These are phyloP conservation scores for Drosophila tripunctata DNA, from an alignment of 2,888 invertebrate genomes.

Conservation along the genomic window DNA sequence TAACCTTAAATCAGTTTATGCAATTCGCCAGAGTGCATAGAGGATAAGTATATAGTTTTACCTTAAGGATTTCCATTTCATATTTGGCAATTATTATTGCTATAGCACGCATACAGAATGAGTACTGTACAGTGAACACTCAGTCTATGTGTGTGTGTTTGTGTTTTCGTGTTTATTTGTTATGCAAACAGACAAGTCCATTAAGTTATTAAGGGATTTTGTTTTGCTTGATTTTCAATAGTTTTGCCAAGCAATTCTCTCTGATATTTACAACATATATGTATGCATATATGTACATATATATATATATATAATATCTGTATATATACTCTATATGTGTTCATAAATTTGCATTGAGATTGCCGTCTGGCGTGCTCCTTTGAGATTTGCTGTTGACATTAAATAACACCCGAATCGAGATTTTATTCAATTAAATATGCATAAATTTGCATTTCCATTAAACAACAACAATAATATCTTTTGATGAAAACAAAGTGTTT, in stretches of 20 bases:
- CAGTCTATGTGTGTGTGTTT: not conserved
- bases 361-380: constrained; percentile 9
- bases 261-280: not conserved
- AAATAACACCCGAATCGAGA: constrained; percentile 32
- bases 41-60: not conserved
- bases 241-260: constrained; percentile 22
- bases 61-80: constrained; percentile 36
- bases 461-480: constrained; percentile 21
- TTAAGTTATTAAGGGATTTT: constrained; percentile 80
- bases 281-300: not conserved
- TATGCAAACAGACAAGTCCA: constrained; percentile 66
- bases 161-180: constrained; percentile 22
- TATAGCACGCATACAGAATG: constrained; percentile 43
- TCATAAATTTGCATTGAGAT: constrained; percentile 19
- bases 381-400: constrained; percentile 29
- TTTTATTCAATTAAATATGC: constrained; percentile 65
- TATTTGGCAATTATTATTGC: constrained; percentile 63
- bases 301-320: not conserved
- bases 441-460: constrained; percentile 57
- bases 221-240: constrained; percentile 56
- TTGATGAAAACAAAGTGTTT: constrained; percentile 4
- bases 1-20: constrained; percentile 76
- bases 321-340: not conserved
- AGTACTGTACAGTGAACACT: not conserved
- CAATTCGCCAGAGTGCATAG: constrained; percentile 19